Conservation (phyloP, 92 coral and sea anemone species). For the Umimayanthus kanabou region DNA sequence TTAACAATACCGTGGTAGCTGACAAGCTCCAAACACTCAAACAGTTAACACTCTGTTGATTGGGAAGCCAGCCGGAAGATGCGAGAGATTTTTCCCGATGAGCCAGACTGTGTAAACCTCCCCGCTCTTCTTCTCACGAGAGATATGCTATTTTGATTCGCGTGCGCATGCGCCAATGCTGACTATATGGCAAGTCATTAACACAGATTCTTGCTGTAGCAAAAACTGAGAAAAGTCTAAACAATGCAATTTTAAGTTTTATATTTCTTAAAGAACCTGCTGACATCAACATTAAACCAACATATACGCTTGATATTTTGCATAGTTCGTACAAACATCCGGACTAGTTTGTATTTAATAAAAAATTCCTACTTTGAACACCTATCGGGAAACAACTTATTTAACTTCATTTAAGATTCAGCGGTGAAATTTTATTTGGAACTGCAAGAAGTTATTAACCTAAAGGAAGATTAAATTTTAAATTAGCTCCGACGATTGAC, state of each 20-base stretch:
- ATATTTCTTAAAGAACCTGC: constrained; percentile 83
- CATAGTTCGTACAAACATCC: constrained; percentile 77
- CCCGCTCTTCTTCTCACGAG: constrained; percentile 26
- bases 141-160: not conserved
- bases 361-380: constrained; percentile 55
- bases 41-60: constrained; percentile 49
- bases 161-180: constrained; percentile 34
- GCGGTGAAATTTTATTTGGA: constrained; percentile 60
- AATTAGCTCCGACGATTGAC: constrained; percentile 52
- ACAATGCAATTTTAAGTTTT: constrained; percentile 70
- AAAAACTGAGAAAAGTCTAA: constrained; percentile 57
- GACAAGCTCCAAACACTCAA: constrained; percentile 55
- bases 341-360: constrained; percentile 59
- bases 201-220: constrained; percentile 38
- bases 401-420: constrained; percentile 73
- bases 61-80: constrained; percentile 71
- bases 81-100: constrained; percentile 64
- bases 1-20: constrained; percentile 36
- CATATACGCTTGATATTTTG: constrained; percentile 71
- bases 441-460: constrained; percentile 75
- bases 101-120: not conserved
- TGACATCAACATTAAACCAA: constrained; percentile 70
- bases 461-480: constrained; percentile 66
- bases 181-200: constrained; percentile 3
- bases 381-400: constrained; percentile 61